Percentiles rank a stretch among this genome's conserved stretches.
Evolutionary conservation across 2,888 invertebrate species (phyloP).

Genomic region (Rotaria macrura): DNA sequence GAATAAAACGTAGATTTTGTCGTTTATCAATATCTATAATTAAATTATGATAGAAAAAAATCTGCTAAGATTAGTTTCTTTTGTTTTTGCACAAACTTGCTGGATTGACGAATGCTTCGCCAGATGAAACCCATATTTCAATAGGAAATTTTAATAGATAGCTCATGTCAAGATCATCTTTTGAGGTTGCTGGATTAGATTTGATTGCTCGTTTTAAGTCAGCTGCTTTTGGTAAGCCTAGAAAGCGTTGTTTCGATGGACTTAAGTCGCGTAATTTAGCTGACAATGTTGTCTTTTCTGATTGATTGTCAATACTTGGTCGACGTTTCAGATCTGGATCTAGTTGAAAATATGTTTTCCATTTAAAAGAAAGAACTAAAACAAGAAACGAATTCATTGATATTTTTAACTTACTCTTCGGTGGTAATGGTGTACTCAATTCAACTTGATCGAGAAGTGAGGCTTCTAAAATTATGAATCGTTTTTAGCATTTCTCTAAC

Average conservation of each 20-base stretch:
- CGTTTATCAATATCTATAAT: slow-evolving; percentile 42
- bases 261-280: not conserved
- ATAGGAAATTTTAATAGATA: slow-evolving; percentile 44
- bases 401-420: not conserved
- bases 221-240: not conserved
- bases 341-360: not conserved
- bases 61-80: too few species aligned
- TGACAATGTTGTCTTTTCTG: not conserved
- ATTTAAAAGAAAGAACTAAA: not conserved
- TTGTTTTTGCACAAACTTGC: slow-evolving; percentile 35
- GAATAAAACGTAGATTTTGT: slow-evolving; percentile 41
- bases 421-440: not conserved
- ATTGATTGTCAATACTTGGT: not conserved
- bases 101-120: slow-evolving; percentile 45
- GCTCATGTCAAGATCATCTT: slow-evolving; percentile 11
- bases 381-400: not conserved
- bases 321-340: not conserved
- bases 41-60: not conserved
- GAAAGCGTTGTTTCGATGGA: slow-evolving; percentile 7
- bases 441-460: not conserved
- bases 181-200: not conserved
- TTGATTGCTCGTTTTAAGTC: slow-evolving; percentile 6
- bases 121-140: slow-evolving; percentile 48
- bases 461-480: not conserved
- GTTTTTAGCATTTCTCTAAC: too few species aligned